Base-by-base conservation (phyloP, 1,140 invertebrate species). In the Diachasma alloeum region DNA sequence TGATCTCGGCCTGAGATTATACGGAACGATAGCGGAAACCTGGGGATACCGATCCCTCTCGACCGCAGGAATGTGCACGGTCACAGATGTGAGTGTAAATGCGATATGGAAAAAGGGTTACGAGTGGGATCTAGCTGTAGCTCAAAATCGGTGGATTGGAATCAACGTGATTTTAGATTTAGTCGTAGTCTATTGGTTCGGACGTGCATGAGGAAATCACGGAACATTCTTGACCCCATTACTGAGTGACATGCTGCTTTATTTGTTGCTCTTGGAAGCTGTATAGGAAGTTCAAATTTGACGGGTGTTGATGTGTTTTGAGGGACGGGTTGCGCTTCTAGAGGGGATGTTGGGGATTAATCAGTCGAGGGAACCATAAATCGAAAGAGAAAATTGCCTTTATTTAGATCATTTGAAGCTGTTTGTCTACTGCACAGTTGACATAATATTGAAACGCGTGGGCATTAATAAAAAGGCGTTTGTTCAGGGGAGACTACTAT, bases 201-300 rank as follows among this genome's bases (percentile, higher is more conserved):
- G 44, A 48, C 31, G 19, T 56, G 48, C 48, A 56, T 22, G 48
- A 56, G 48, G 48, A 56, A 56, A 56, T 56, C 48, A 17, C 1
- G n/a, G n/a, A 56, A 56, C n/a, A 56, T 56, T 56, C 48, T 56
- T 56, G 48, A 56, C 48, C 48, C 48, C 48, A 56, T 56, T 56
- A 56, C n/a, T 56, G 2, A 17, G 48, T 56, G 48, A 56, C 6
- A 56, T 56, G 48, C 19, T 56, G 15, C n/a, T 56, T 56, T 19
- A 56, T 56, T 56, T 56, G 48, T 56, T 56, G 6, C 19, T 56
- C 19, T 56, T 56, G 39, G 39, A 42, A 6, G 39, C 4, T 42
- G 4, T 42, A 42, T 13, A 11, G 39, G 39, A 42, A 42, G 39
- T 42, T 42, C 9, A 11, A 11, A 11, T 42, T 42, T 42, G 39